Percentiles rank a stretch among this genome's conserved stretches.
phyloP scores from a whole-genome alignment of 2,113 vertebrate genomes.

The Boleophthalmus pectinirostris region DNA sequence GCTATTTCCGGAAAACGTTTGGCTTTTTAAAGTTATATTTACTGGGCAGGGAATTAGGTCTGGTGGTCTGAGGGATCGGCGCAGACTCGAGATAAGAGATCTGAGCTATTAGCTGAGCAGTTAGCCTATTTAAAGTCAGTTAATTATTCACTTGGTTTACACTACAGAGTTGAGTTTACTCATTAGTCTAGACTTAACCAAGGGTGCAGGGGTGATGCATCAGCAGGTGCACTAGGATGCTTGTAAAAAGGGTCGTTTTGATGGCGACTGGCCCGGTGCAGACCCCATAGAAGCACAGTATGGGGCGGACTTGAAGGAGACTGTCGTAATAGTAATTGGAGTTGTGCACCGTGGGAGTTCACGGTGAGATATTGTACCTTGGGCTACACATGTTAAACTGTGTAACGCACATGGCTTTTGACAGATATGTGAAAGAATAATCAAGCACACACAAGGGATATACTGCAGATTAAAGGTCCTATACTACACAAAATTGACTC shows the following conservation, averaged over 20 bases:
- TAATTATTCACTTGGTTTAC: constrained; percentile 70
- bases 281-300: constrained; percentile 32
- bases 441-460: not conserved
- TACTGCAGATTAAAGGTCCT: not conserved
- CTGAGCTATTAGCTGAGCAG: constrained; percentile 53
- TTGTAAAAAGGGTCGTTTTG: constrained; percentile 19
- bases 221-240: not conserved
- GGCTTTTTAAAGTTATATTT: constrained; percentile 24
- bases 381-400: constrained; percentile 18
- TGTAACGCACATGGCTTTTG: not conserved
- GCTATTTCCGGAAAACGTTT: constrained; percentile 25
- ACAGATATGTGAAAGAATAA: constrained; percentile 19
- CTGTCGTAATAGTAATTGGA: constrained; percentile 59
- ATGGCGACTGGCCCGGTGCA: constrained; percentile 4
- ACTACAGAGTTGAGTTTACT: constrained; percentile 55
- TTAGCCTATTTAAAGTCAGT: constrained; percentile 62
- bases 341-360: constrained; percentile 55
- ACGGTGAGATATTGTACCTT: constrained; percentile 28
- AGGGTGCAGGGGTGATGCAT: constrained; percentile 13
- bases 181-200: constrained; percentile 40
- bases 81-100: constrained; percentile 66
- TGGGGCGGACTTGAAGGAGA: constrained; percentile 50
- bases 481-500: too few species aligned
- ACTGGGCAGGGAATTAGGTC: constrained; percentile 25
- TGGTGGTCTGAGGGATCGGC: constrained; percentile 44